Conservation (phyloP, 2,888 invertebrate genomes). For the Drosophila nigritarsus region DNA sequence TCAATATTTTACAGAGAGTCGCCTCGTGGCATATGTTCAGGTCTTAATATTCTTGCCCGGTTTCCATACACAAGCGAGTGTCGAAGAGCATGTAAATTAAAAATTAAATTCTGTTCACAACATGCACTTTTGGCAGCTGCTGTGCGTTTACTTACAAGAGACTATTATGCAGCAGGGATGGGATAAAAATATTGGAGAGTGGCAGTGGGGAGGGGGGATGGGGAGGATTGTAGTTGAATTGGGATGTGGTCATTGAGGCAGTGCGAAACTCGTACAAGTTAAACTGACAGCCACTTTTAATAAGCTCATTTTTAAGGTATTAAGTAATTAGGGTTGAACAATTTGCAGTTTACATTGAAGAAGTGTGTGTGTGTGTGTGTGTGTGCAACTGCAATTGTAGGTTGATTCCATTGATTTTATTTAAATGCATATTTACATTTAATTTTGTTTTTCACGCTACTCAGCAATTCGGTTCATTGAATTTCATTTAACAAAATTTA, state of each 20-base stretch:
- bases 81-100: constrained; percentile 65
- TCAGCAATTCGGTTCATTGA: constrained; percentile 2
- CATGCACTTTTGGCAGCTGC: constrained; percentile 62
- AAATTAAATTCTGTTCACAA: constrained; percentile 73
- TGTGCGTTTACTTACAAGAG: constrained; percentile 50
- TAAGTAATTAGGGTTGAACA: constrained; percentile 72
- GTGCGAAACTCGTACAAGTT: constrained; percentile 50
- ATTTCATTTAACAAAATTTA: constrained; percentile 15
- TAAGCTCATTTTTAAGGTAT: constrained; percentile 72
- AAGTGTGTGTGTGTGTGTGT: not conserved
- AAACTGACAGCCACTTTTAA: constrained; percentile 55
- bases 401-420: constrained; percentile 29
- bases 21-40: rapidly evolving
- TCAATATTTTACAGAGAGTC: constrained; percentile 14
- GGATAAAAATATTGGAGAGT: not conserved
- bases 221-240: not conserved
- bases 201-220: rapidly evolving
- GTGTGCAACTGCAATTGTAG: constrained; percentile 23
- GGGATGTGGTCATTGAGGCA: constrained; percentile 33
- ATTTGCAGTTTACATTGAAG: constrained; percentile 51
- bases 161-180: constrained; percentile 35
- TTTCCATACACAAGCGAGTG: constrained; percentile 28
- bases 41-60: not conserved
- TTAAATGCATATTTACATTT: constrained; percentile 31
- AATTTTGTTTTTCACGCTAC: not conserved